Evolutionary conservation across 2,113 vertebrate genomes (phyloP), one percentile per base, ranked within the genome.

Genomic region (Chelonoidis abingdonii): DNA sequence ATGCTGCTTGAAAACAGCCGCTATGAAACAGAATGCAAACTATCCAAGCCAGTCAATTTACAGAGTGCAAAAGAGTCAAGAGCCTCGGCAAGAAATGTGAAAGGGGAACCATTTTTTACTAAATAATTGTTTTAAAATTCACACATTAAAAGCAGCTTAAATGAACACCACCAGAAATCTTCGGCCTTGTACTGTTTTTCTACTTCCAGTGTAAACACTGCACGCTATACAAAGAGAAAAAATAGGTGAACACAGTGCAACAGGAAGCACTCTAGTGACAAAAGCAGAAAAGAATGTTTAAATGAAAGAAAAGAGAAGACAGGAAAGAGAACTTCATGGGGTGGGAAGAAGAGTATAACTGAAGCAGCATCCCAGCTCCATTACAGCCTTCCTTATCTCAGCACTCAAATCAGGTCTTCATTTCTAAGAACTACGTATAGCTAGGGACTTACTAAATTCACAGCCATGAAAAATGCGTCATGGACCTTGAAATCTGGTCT

Each of bases 401-500:
- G 86, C n/a, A 59, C 31, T 83, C 44, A 85, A 53, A 91, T n/a
- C 72, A 89, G 27, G 47, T 50, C 83, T 91, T 94, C 83, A 89
- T 54, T 95, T 95, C 90, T 95, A 96, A 81, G 90, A 97, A 97
- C 92, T 53, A 92, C 3, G 2, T 27, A 10, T 10, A 72, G 7
- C 7, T 21, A 72, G 65, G 4, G 17, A 19, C 65, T 19, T 72
- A n/a, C 8, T n/a, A 72, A 38, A 72, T 72, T 22, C 17, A 38
- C 17, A 4, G 16, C n/a, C 4, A 17, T 38, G n/a, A 38, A 35
- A 72, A 72, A 72, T 3, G 19, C 17, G 1, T 69, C 16, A 19
- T 5, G 8, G 65, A 72, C 9, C 8, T 21, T 72, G 35, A 38
- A 72, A 72, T 72, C 65, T 72, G 65, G 62, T 69, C 35, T 5